Evolutionary conservation across 2,797 vertebrate genomes (phyloP).

Genomic region (Microtus agrestis): DNA sequence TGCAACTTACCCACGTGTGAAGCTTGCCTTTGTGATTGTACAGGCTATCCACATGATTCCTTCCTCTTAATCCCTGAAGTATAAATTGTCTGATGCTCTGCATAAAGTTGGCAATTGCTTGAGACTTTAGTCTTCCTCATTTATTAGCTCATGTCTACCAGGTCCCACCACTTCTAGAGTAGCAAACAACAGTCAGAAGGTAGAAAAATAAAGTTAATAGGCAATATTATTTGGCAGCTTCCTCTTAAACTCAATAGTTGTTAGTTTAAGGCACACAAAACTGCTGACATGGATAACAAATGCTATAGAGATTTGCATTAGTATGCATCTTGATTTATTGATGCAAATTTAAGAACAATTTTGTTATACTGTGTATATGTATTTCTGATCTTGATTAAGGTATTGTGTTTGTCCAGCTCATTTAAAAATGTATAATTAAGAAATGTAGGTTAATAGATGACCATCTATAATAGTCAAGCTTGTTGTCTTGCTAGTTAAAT

Average conservation of each 20-base stretch:
- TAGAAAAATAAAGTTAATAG: conserved; percentile 16
- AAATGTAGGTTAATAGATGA: too few relatives aligned
- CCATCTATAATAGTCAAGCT: too few relatives aligned
- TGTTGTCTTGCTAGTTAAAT: too few relatives aligned
- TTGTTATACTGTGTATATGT: too few relatives aligned
- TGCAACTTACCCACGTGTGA: background rate
- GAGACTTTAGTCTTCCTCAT: background rate
- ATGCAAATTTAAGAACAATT: too few relatives aligned
- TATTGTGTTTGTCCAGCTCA: too few relatives aligned
- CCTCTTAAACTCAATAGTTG: background rate
- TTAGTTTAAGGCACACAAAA: background rate
- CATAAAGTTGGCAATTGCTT: background rate
- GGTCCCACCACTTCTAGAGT: background rate
- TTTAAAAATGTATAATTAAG: too few relatives aligned
- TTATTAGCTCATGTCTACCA: background rate
- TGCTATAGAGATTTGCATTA: too few relatives aligned
- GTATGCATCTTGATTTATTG: too few relatives aligned
- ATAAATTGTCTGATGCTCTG: background rate
- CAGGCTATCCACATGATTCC: too few relatives aligned
- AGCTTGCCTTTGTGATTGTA: background rate
- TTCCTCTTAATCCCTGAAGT: background rate
- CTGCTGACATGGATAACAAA: background rate
- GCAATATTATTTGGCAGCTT: background rate
- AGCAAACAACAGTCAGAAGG: background rate
- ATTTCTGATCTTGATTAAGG: too few relatives aligned